Evolutionary conservation across 2,113 vertebrate genomes (phyloP).

Genomic region (Xenopus laevis): DNA sequence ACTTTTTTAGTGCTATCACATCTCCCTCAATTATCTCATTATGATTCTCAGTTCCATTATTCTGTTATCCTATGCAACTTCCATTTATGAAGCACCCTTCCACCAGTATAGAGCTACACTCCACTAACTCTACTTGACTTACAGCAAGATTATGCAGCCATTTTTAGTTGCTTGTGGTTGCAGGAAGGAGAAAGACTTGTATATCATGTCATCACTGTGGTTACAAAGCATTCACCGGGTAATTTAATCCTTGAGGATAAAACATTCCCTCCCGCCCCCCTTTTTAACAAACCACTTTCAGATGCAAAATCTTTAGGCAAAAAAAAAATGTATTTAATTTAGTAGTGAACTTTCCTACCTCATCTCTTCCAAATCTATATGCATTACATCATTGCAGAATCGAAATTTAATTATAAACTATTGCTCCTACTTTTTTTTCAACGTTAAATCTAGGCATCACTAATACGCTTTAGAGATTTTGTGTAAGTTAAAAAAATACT

Average conservation of each 20-base stretch:
- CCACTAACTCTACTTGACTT: slow-evolving; percentile 31
- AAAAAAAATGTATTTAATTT: slow-evolving; percentile 59
- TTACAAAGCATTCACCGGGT: slow-evolving; percentile 59
- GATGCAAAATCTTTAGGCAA: slow-evolving; percentile 52
- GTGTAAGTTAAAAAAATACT: no score
- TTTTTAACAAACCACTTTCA: slow-evolving; percentile 59
- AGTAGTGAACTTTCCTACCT: slow-evolving; percentile 46
- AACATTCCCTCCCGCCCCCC: neutral
- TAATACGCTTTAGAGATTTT: no score
- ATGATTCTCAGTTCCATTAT: no score
- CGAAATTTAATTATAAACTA: neutral
- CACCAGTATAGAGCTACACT: slow-evolving; percentile 19
- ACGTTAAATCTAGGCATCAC: no score
- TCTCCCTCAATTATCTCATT: no score
- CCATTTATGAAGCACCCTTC: neutral
- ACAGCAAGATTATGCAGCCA: slow-evolving; percentile 23
- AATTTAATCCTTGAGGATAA: slow-evolving; percentile 47
- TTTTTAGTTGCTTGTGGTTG: slow-evolving; percentile 34
- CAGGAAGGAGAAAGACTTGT: slow-evolving; percentile 39
- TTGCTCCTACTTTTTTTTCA: no score
- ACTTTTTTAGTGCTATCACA: no score
- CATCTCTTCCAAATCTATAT: slow-evolving; percentile 4
- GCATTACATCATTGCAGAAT: neutral
- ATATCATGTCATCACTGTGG: slow-evolving; percentile 50
- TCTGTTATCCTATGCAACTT: no score